Conservation (phyloP, 1,140 invertebrate genomes). For the Hycleus cichorii region DNA sequence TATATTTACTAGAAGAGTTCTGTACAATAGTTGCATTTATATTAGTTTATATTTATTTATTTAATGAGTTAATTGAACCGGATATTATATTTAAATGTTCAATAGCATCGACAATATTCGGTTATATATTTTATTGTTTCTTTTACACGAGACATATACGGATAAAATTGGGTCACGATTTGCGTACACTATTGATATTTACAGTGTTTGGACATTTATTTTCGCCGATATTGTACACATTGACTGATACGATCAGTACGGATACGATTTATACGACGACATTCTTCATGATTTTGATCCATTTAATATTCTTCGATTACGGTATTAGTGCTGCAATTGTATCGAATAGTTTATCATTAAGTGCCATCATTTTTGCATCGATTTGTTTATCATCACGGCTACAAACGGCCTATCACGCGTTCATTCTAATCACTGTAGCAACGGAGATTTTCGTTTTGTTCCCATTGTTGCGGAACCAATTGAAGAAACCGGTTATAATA, state of each 20-base stretch:
- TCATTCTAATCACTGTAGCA: conserved; percentile 78
- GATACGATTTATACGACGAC: conserved; percentile 94
- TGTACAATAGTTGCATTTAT: conserved; percentile 70
- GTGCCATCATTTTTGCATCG: conserved; percentile 86
- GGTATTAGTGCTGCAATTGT: conserved; percentile 72
- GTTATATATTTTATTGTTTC: conserved; percentile 49
- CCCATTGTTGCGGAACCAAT: conserved; percentile 64
- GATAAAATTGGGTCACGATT: conserved; percentile 29
- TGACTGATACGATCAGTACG: conserved; percentile 92
- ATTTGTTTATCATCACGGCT: conserved; percentile 90
- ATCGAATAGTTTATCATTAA: conserved; percentile 77
- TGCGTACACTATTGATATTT: conserved; percentile 65
- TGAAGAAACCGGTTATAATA: conserved; percentile 42
- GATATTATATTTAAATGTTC: conserved; percentile 52
- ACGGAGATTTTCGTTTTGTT: conserved; percentile 84
- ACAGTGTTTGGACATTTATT: conserved; percentile 76
- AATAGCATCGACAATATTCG: conserved; percentile 47
- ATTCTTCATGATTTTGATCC: conserved; percentile 76
- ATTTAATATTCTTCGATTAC: conserved; percentile 90
- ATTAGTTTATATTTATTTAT: conserved; percentile 64
- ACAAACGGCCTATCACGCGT: conserved; percentile 74
- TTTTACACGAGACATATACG: conserved; percentile 18
- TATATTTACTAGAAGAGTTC: conserved; percentile 64
- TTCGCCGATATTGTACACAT: conserved; percentile 85
- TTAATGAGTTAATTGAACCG: conserved; percentile 58